phyloP scores from a whole-genome alignment of 1,140 invertebrate species.

The Philopotamus ludificatus region DNA sequence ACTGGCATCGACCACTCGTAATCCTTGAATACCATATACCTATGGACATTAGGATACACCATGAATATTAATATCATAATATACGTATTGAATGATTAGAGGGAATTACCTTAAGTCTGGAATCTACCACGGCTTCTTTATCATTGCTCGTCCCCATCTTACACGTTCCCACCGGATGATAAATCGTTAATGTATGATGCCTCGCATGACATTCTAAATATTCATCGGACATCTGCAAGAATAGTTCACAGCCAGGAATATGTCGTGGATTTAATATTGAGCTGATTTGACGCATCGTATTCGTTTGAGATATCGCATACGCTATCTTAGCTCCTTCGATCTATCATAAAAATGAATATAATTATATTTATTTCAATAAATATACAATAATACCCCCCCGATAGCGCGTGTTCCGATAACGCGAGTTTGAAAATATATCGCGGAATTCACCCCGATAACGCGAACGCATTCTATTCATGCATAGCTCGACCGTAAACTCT shows the following conservation, averaged over 20 bases:
- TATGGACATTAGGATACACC: too few species aligned
- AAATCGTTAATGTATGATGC: slow-evolving; percentile 53
- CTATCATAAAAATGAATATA: slow-evolving; percentile 52
- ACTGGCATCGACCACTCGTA: slow-evolving; percentile 86
- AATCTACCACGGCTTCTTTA: slow-evolving; percentile 59
- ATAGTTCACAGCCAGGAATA: slow-evolving; percentile 61
- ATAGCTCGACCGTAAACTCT: too few species aligned
- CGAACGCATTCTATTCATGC: too few species aligned
- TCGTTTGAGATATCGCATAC: slow-evolving; percentile 62
- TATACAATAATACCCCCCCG: slow-evolving; percentile 51
- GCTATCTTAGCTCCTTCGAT: slow-evolving; percentile 71
- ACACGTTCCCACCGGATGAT: slow-evolving; percentile 59
- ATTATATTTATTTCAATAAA: slow-evolving; percentile 50
- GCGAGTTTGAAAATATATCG: too few species aligned
- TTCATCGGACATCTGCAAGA: slow-evolving; percentile 58
- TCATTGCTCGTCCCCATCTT: slow-evolving; percentile 61
- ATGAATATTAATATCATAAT: slow-evolving; percentile 44
- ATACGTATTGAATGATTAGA: neutral
- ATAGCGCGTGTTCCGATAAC: too few species aligned
- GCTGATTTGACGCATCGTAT: slow-evolving; percentile 63
- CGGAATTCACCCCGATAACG: too few species aligned
- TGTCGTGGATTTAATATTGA: slow-evolving; percentile 61
- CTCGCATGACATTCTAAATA: slow-evolving; percentile 57
- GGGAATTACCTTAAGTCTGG: slow-evolving; percentile 47
- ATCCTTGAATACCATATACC: slow-evolving; percentile 73